phyloP scores from a whole-genome alignment of 2,888 invertebrate species.

The Hemaris fuciformis region DNA sequence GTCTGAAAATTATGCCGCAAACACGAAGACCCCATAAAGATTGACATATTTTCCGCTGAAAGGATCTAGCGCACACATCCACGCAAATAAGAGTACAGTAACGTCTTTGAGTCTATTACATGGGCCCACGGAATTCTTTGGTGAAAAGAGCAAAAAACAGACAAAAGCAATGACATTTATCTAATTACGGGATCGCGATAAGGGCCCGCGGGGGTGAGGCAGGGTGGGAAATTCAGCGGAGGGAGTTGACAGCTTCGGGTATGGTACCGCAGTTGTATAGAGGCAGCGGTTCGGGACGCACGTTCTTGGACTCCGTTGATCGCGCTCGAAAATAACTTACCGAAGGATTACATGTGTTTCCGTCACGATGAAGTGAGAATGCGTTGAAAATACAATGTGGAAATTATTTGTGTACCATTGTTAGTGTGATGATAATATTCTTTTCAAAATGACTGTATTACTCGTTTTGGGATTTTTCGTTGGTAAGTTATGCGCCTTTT shows the following conservation, averaged over 20 bases:
- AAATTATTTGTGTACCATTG: not conserved
- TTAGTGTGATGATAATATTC: slow-evolving; percentile 17
- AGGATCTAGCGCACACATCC: not conserved
- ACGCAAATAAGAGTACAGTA: not conserved
- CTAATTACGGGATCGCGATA: slow-evolving; percentile 79
- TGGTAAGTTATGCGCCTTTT: slow-evolving; percentile 37
- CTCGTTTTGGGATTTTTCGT: slow-evolving; percentile 54
- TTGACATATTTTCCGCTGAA: not conserved
- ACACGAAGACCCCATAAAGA: not conserved
- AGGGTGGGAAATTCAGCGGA: slow-evolving; percentile 35
- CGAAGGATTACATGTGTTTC: not conserved
- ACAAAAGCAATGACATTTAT: slow-evolving; percentile 78
- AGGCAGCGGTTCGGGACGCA: slow-evolving; percentile 32
- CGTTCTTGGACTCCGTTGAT: slow-evolving; percentile 20
- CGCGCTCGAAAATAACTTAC: slow-evolving; percentile 22
- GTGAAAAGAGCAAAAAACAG: slow-evolving; percentile 45
- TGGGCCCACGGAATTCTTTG: not conserved
- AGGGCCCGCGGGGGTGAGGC: slow-evolving; percentile 49
- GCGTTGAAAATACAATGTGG: slow-evolving; percentile 34
- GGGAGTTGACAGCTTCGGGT: slow-evolving; percentile 44
- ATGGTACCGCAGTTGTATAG: slow-evolving; percentile 62
- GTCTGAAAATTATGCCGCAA: not conserved
- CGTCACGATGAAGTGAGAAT: slow-evolving; percentile 32
- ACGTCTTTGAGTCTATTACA: slow-evolving; percentile 6
- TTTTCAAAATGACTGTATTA: slow-evolving; percentile 47